Conservation (phyloP, 2,797 vertebrate genomes). For the Anniella stebbinsi region DNA sequence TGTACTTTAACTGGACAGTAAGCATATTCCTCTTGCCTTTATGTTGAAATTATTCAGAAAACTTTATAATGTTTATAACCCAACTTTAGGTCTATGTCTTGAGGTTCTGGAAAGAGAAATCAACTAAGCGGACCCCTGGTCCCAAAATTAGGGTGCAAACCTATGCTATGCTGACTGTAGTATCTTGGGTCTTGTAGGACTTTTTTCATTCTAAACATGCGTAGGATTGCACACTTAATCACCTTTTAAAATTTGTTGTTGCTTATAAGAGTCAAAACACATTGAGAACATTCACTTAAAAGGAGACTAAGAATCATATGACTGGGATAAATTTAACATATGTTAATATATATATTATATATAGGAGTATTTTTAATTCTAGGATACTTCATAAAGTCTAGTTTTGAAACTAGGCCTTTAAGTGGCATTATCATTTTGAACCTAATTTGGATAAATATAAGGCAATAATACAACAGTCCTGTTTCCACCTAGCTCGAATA, state of each 20-base stretch:
- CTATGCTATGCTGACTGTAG: too few species aligned
- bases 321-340: background rate
- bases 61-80: background rate
- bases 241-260: background rate
- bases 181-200: too few species aligned
- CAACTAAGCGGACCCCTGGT: background rate
- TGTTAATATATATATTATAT: background rate
- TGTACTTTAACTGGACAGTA: too few species aligned
- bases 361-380: too few species aligned
- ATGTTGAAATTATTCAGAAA: too few species aligned
- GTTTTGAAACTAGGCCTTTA: background rate
- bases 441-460: background rate
- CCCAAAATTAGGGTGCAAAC: background rate
- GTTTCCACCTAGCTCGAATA: slow-evolving; percentile 83
- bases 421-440: background rate
- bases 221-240: too few species aligned
- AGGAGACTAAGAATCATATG: background rate
- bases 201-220: too few species aligned
- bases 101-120: background rate
- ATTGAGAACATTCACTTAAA: background rate
- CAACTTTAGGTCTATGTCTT: background rate
- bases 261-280: background rate
- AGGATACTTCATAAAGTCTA: background rate
- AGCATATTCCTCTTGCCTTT: too few species aligned
- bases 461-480: background rate